These are phyloP conservation scores for Vireo altiloquus DNA, from an alignment of 2,113 vertebrate species.

Conservation along the genomic window DNA sequence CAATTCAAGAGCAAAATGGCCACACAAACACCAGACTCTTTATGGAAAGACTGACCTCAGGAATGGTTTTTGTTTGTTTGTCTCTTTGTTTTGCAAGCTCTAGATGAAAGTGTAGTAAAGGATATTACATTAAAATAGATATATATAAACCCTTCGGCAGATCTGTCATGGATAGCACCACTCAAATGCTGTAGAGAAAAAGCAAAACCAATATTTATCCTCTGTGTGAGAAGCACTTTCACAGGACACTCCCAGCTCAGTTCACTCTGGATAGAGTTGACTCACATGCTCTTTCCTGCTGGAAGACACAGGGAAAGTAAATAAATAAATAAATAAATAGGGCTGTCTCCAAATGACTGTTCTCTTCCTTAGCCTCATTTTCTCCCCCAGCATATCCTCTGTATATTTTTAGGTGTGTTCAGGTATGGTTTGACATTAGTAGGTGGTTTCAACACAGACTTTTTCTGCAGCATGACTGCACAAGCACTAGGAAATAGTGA, in stretches of 20 bases:
- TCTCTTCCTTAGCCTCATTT: background rate
- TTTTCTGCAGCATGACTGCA: background rate
- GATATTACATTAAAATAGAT: background rate
- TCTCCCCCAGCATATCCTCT: rapidly evolving
- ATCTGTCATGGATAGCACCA: background rate
- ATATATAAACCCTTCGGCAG: background rate
- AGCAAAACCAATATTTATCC: background rate
- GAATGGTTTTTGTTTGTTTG: too few relatives aligned
- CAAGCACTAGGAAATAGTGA: background rate
- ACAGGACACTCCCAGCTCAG: background rate
- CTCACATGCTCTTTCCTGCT: background rate
- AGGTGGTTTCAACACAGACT: background rate
- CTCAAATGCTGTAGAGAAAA: background rate
- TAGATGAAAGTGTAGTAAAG: background rate
- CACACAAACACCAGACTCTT: background rate
- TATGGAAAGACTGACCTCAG: background rate
- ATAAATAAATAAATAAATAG: background rate
- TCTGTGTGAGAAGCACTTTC: background rate
- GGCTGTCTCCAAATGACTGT: background rate
- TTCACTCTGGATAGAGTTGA: background rate
- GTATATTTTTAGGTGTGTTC: background rate
- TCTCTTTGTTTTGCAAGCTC: background rate
- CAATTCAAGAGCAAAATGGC: background rate
- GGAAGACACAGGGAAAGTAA: background rate
- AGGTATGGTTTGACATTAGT: background rate